phyloP scores from a whole-genome alignment of 1,140 invertebrate species.

The Caenorhabditis inopinata region DNA sequence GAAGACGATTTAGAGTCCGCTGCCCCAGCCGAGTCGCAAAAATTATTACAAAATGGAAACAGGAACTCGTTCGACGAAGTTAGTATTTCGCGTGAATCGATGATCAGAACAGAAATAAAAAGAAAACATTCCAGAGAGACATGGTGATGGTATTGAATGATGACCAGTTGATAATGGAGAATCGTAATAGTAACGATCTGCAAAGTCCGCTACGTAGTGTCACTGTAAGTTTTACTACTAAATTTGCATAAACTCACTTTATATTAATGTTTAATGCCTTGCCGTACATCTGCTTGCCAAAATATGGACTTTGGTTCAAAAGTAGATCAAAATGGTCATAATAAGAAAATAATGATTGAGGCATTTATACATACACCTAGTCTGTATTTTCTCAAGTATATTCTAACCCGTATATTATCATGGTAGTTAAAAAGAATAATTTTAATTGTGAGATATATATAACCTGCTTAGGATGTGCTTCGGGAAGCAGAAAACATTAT shows the following conservation, averaged over 20 bases:
- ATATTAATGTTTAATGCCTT: no score
- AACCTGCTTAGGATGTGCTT: conserved; percentile 25
- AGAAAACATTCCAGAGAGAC: neutral
- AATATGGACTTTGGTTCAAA: no score
- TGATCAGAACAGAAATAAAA: neutral
- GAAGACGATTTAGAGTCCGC: conserved; percentile 4
- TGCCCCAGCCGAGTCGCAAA: neutral
- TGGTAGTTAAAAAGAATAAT: no score
- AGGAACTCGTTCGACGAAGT: conserved; percentile 5
- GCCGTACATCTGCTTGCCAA: no score
- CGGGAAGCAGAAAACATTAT: conserved; percentile 39
- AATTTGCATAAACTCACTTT: conserved; percentile 29
- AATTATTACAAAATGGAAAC: neutral
- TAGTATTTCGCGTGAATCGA: neutral
- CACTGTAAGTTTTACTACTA: conserved; percentile 8
- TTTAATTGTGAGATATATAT: no score
- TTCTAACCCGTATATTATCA: no score
- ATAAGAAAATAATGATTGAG: no score
- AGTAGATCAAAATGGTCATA: no score
- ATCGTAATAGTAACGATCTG: conserved; percentile 10
- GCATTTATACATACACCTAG: no score
- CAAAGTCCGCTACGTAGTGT: conserved; percentile 38
- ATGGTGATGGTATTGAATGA: conserved; percentile 35
- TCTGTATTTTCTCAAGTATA: no score
- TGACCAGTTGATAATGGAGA: conserved; percentile 28